Base-by-base conservation (phyloP, 2,888 invertebrate genomes). In the Nymphalis c-album region DNA sequence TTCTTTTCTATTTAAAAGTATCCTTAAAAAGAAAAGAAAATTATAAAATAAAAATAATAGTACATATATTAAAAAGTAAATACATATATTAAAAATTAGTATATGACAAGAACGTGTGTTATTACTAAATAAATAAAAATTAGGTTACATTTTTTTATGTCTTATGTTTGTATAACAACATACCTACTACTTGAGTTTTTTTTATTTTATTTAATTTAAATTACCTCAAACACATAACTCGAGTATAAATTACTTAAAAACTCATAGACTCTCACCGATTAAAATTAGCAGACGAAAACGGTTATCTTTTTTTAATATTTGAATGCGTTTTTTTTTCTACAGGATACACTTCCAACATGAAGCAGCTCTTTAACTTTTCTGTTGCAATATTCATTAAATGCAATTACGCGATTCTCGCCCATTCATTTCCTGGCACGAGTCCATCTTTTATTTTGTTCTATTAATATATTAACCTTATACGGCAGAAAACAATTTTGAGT, bases 361-460 rank as follows among this genome's bases (percentile, higher is more conserved):
- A 63, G 60, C 53, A 13, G 40, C 40, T 40, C 4, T 48, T 48
- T 59, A 71, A 62, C 59, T 69, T 67, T 60, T 67, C 60, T 61
- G 63, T 60, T 47, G 60, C 64, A 60, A 57, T 70, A 71, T 71
- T 71, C 67, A 60, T 70, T 71, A 71, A 73, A 69, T 71, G 71
- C 68, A 70, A 73, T 74, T 72, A 71, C 68, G 65, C 68, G 70
- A 73, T 51, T 60, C 68, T 67, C 61, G 64, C 60, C 53, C 60
- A 65, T 63, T 60, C 48, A 61, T 55, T 66, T 70, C 69, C 71
- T 74, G 75, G 75, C 74, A 64, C 50, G 47, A 59, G 50, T 65
- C 74, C 75, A 74, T 68, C 63, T 68, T 73, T 60, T 63, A 70
- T 60, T 70, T 68, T 69, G 62, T 66, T 68, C 67, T 71, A 70